Base-by-base conservation (phyloP, 2,888 invertebrate species). In the Macrophya annulata region DNA sequence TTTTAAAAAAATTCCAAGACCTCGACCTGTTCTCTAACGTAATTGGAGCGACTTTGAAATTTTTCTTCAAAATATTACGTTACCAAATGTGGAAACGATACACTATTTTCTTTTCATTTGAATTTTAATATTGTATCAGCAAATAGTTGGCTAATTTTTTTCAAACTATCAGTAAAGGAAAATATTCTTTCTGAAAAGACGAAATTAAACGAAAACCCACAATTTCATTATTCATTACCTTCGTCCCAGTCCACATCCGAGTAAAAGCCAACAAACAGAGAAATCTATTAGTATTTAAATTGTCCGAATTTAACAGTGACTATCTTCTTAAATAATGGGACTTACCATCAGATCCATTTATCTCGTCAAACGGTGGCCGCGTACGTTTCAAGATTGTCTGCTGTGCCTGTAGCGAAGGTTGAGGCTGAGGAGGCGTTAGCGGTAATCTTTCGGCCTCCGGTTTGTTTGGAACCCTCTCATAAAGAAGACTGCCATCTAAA, bases 311-410 rank as follows among this genome's bases (percentile, higher is more conserved):
- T 72, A n/a, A 68, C 31, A 72, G 71, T 25, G 40, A 82, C 25
- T 12, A 12, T 4, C 37, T 37, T 37, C 25, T 25, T 21, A n/a
- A 79, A 37, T 43, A 48, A 68, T 76, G 71, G 87, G 87, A 95
- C 96, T 96, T 95, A 97, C 97, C 97, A 95, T 98, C 98, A 91
- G 97, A 96, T 86, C 98, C 98, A 94, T 98, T 98, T 94, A 97
- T 95, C 94, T 98, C 98, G 91, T 99, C 98, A 93, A 97, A 98
- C 15, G 97, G 96, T 92, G 98, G 96, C 91, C 98, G 93, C 89
- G 92, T 89, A 89, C 93, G 96, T 94, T 98, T 98, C 91, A 98
- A 95, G 84, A 95, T 94, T 48, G 96, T 95, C 87, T 93, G 93
- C 86, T 92, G 93, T 17, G 91, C 86, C 74, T 92, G 92, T 87